A percentile compares a stretch with the other conserved stretches of the same genome.
These are phyloP conservation scores for Eutrigla gurnardus DNA, from an alignment of 2,797 vertebrate species.

Conservation along the genomic window DNA sequence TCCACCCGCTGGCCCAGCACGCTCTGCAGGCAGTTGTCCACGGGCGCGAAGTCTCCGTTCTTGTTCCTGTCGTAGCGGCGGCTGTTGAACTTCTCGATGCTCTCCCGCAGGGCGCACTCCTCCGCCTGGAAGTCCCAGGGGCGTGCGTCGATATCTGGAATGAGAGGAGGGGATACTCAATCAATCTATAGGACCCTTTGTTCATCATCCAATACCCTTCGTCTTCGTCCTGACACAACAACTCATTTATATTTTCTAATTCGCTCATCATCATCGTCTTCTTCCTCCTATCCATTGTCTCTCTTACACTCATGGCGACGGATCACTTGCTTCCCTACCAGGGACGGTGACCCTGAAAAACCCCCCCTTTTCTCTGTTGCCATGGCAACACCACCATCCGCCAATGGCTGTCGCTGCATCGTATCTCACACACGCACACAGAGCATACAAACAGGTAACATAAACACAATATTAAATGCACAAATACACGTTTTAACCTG, in stretches of 20 bases:
- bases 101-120: conserved; percentile 94
- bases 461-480: background rate
- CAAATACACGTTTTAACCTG: conserved; percentile 5
- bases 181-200: background rate
- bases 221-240: background rate
- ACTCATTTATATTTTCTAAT: background rate
- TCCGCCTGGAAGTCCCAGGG: conserved; percentile 99
- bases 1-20: conserved; percentile 93
- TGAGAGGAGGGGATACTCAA: background rate
- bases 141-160: conserved; percentile 92
- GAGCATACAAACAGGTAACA: background rate
- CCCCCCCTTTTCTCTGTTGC: conserved; percentile 56
- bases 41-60: conserved; percentile 89
- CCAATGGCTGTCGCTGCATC: conserved; percentile 22
- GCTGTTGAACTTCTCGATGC: conserved; percentile 95
- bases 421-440: conserved; percentile 10
- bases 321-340: conserved; percentile 49
- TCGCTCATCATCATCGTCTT: background rate
- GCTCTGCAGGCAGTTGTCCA: conserved; percentile 98
- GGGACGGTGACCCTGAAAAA: conserved; percentile 65
- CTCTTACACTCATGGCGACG: conserved; percentile 33
- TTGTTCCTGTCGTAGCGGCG: conserved; percentile 90
- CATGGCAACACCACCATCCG: conserved; percentile 62
- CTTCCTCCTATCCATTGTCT: conserved; percentile 16
- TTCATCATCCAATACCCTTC: background rate